Evolutionary conservation across 2,888 invertebrate species (phyloP), one percentile per base, ranked within the genome.

Genomic region (Eristalis pertinax): DNA sequence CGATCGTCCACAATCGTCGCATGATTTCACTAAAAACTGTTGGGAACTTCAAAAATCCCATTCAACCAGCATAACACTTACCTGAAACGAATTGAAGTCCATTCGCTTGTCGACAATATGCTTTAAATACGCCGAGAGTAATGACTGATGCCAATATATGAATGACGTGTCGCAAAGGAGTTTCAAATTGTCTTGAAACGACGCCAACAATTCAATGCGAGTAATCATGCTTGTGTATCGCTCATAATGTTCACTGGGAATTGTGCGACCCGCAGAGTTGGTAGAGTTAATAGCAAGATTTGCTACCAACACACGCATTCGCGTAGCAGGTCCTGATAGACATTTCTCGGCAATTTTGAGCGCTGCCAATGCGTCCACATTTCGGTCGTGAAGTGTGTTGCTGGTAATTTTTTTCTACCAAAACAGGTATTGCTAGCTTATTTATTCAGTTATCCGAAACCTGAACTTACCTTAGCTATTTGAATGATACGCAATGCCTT

Each of bases 71-170:
- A 7, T 24, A 5, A 60, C 11, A 60, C 73, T 81, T 81, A 92
- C 92, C 85, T 92, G 91, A 67, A 92, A 89, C n/a, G 90, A 80
- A 82, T 90, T 91, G 10, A 95, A 94, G 93, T 96, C 96, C 26
- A 94, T 92, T 89, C 96, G 95, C 83, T 94, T 94, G 85, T 95
- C 95, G 89, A 96, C 95, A 89, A 96, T 94, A 91, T 96, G 96
- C 85, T 95, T 95, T 89, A 97, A 95, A 92, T 97, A 97, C 68
- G 96, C 95, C 0, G 96, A 96, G 72, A 97, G 94, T 73, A 97
- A 94, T 89, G 96, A 95, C 91, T 96, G 95, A 93, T 98, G 97
- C 96, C 97, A 97, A 91, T 96, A 95, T 73, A 98, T 93, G 93
- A 97, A 96, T 43, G 96, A 95, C 90, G 96, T 96, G 91, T 97